Conservation (phyloP, 2,797 vertebrate genomes). For the Acestrorhynchus altus region DNA sequence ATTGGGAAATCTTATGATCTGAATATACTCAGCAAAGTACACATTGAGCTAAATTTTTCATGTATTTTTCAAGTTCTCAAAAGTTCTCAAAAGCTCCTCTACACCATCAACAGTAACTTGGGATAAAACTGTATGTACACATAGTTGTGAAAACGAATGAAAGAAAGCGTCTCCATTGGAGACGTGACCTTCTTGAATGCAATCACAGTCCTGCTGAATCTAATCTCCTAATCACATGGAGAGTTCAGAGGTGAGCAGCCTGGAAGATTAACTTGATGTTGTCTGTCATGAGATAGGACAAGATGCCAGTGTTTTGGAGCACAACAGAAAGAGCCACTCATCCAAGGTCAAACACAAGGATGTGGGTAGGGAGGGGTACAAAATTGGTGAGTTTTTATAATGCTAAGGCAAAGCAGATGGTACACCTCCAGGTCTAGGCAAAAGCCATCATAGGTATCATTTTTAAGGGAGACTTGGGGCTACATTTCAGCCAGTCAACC, state of each 20-base stretch:
- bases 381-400: slow-evolving; percentile 16
- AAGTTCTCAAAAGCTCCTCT: neutral
- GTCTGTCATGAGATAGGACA: slow-evolving; percentile 35
- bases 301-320: slow-evolving; percentile 41
- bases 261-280: slow-evolving; percentile 52
- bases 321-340: slow-evolving; percentile 26
- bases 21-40: too few species aligned
- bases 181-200: slow-evolving; percentile 44
- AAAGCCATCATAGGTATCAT: neutral
- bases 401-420: slow-evolving; percentile 19
- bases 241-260: slow-evolving; percentile 51
- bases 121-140: neutral
- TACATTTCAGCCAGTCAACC: too few species aligned
- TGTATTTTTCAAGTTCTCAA: too few species aligned
- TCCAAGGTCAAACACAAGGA: slow-evolving; percentile 27
- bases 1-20: too few species aligned
- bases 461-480: too few species aligned
- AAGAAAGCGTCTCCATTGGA: slow-evolving; percentile 35
- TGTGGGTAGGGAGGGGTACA: neutral
- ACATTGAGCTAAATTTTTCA: too few species aligned
- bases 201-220: slow-evolving; percentile 46
- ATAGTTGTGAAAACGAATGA: slow-evolving; percentile 16
- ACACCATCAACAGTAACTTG: neutral
- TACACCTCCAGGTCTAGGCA: neutral
- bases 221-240: slow-evolving; percentile 54